These are phyloP conservation scores for Cuniculus paca DNA, from an alignment of 2,797 vertebrate species.

Conservation along the genomic window DNA sequence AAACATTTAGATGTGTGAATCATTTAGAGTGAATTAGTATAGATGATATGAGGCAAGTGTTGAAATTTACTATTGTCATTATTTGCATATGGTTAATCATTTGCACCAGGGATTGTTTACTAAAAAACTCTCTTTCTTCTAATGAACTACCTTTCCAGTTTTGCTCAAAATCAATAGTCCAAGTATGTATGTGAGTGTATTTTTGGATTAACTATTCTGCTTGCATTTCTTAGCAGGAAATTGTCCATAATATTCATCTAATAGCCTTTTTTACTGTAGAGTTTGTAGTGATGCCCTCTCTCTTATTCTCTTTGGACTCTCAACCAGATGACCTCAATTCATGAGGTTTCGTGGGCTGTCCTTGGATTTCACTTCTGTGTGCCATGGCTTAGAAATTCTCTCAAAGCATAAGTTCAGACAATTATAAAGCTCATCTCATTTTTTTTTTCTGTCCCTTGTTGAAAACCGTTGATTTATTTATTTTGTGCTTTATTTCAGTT, in stretches of 20 bases:
- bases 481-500: background rate
- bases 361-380: background rate
- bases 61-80: background rate
- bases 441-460: background rate
- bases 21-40: background rate
- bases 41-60: background rate
- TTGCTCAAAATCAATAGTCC: background rate
- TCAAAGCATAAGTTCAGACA: background rate
- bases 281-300: background rate
- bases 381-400: background rate
- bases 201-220: background rate
- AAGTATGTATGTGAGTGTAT: background rate
- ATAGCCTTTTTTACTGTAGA: background rate
- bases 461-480: background rate
- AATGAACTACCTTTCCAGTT: background rate
- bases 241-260: background rate
- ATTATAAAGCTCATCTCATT: background rate
- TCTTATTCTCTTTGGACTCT: background rate
- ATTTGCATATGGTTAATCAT: background rate
- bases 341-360: background rate
- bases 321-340: background rate
- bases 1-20: background rate
- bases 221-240: background rate
- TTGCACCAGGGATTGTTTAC: background rate
- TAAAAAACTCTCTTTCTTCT: background rate